Percentiles rank a stretch among this genome's conserved stretches.
Conservation (phyloP, 2,113 vertebrate genomes). For the Otolemur garnettii region DNA sequence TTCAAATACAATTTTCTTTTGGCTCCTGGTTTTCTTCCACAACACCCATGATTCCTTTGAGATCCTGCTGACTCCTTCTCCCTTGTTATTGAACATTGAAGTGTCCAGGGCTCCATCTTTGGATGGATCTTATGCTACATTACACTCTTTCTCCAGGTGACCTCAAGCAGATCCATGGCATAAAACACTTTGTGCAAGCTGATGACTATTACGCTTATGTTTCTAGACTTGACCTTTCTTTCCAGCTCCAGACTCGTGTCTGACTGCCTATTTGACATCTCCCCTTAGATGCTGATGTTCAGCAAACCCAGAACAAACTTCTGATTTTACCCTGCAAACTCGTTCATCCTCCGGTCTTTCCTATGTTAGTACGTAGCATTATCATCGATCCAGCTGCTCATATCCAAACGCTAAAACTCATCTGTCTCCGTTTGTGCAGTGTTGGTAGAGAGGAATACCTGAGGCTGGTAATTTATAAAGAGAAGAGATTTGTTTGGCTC, state of each 20-base stretch:
- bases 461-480: neutral
- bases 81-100: neutral
- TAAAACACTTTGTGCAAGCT: neutral
- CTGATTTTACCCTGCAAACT: neutral
- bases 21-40: neutral
- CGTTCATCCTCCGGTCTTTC: neutral
- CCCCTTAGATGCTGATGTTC: slow-evolving; percentile 18
- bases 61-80: neutral
- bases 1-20: neutral
- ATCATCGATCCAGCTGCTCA: neutral
- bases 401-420: neutral
- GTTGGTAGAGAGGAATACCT: neutral
- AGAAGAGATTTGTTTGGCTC: neutral
- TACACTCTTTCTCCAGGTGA: neutral
- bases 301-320: neutral
- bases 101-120: neutral
- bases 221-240: neutral
- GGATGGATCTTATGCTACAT: neutral
- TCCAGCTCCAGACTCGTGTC: neutral
- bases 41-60: neutral
- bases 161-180: neutral
- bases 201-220: neutral
- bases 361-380: neutral
- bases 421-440: neutral
- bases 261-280: neutral